Evolutionary conservation across 2,797 vertebrate species (phyloP).

Genomic region (Chanos chanos): DNA sequence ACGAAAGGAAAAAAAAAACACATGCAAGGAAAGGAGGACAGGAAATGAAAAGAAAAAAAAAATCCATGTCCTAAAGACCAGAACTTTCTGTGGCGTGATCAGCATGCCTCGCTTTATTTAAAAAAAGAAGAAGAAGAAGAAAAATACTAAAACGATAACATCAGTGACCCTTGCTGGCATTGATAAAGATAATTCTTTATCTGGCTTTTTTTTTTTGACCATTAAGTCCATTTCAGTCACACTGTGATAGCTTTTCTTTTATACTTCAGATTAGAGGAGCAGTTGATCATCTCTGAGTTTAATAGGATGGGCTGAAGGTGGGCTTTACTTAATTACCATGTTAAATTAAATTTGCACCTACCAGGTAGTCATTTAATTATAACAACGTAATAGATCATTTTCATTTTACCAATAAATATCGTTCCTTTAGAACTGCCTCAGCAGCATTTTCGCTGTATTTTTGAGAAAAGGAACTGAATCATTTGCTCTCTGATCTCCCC

Average conservation of each 20-base stretch:
- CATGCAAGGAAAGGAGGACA: slow-evolving; percentile 55
- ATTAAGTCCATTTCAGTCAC: slow-evolving; percentile 29
- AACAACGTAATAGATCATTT: slow-evolving; percentile 38
- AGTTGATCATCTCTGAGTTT: slow-evolving; percentile 42
- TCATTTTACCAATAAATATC: slow-evolving; percentile 46
- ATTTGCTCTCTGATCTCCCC: slow-evolving; percentile 32
- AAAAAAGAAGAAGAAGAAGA: too few species aligned
- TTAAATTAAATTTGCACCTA: slow-evolving; percentile 47
- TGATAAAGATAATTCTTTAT: slow-evolving; percentile 15
- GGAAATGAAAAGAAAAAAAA: slow-evolving; percentile 58
- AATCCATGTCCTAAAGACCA: too few species aligned
- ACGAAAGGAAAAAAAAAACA: slow-evolving; percentile 53
- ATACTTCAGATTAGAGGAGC: slow-evolving; percentile 40
- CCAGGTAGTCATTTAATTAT: slow-evolving; percentile 46
- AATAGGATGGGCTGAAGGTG: slow-evolving; percentile 37
- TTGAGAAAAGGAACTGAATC: slow-evolving; percentile 33
- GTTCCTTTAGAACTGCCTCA: slow-evolving; percentile 32
- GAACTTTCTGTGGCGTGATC: too few species aligned
- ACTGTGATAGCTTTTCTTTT: slow-evolving; percentile 34
- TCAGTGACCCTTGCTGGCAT: too few species aligned
- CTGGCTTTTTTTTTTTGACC: slow-evolving; percentile 1
- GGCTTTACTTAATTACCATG: slow-evolving; percentile 49
- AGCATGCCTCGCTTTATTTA: too few species aligned
- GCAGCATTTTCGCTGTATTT: slow-evolving; percentile 37
- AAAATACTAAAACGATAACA: too few species aligned